These are phyloP conservation scores for Tetranychus cinnabarinus DNA, from an alignment of 1,140 invertebrate genomes.

Conservation along the genomic window DNA sequence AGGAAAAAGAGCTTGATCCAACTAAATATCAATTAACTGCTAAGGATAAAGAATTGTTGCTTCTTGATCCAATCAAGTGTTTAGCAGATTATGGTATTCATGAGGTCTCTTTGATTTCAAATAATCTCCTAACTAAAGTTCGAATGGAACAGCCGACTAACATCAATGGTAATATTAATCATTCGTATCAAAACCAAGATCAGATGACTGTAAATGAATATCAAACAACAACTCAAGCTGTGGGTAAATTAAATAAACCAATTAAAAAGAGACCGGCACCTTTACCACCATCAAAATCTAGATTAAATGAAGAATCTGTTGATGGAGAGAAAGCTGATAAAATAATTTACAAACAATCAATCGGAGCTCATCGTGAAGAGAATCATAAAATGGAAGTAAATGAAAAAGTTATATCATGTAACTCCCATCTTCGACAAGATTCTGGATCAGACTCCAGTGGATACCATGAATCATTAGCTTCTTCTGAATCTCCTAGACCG, in stretches of 20 bases:
- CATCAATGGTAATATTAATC: background rate
- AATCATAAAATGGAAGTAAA: background rate
- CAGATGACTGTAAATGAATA: background rate
- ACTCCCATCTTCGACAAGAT: background rate
- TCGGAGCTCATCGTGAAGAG: background rate
- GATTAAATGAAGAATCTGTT: background rate
- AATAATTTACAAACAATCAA: too few relatives aligned
- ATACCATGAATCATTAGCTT: conserved; percentile 6
- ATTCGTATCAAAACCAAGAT: background rate
- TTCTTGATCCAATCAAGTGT: conserved; percentile 12
- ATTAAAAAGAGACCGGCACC: conserved; percentile 5
- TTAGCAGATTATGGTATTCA: conserved; percentile 11
- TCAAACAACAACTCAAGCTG: background rate
- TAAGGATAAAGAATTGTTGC: background rate
- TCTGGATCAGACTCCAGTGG: conserved; percentile 9
- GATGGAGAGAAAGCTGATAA: too few relatives aligned
- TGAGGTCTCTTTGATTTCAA: conserved; percentile 12
- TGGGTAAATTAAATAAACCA: background rate
- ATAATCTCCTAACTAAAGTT: background rate
- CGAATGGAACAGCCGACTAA: background rate
- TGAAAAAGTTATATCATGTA: background rate
- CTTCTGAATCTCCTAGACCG: background rate
- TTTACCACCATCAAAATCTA: background rate
- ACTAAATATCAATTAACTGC: conserved; percentile 39
- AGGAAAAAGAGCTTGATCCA: conserved; percentile 50